These are phyloP conservation scores for Drosophila algonquin DNA, from an alignment of 2,888 invertebrate species.

Conservation along the genomic window DNA sequence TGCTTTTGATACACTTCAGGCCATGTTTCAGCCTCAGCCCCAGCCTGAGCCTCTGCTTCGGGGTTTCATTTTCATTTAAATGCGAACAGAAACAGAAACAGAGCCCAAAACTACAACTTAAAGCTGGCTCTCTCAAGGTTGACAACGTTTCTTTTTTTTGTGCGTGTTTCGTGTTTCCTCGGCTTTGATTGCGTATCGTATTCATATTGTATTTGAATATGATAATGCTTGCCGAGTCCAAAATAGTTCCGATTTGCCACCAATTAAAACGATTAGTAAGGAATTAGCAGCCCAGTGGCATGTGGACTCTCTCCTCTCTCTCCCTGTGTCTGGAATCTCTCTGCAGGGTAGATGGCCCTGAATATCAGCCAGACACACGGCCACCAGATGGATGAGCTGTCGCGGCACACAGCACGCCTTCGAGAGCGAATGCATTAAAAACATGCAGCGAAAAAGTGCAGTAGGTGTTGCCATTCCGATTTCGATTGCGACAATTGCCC, in stretches of 20 bases:
- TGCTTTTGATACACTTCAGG: slow-evolving; percentile 27
- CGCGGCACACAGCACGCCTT: slow-evolving; percentile 51
- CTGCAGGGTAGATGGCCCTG: slow-evolving; percentile 47
- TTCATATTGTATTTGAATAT: slow-evolving; percentile 43
- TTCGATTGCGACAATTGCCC: slow-evolving; percentile 57
- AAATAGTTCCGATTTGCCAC: slow-evolving; percentile 45
- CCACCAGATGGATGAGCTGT: slow-evolving; percentile 53
- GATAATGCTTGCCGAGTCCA: slow-evolving; percentile 21
- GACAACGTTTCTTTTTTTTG: slow-evolving; percentile 38
- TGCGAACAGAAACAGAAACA: slow-evolving; percentile 49
- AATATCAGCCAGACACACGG: slow-evolving; percentile 10
- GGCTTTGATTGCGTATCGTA: slow-evolving; percentile 37
- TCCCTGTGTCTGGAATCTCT: not conserved
- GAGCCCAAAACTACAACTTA: slow-evolving; percentile 41
- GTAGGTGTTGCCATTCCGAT: slow-evolving; percentile 65
- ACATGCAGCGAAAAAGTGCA: slow-evolving; percentile 45
- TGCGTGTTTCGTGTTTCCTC: slow-evolving; percentile 21
- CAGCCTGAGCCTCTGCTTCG: not conserved
- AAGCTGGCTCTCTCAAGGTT: slow-evolving; percentile 61
- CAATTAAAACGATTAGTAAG: slow-evolving; percentile 66
- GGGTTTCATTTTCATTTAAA: slow-evolving; percentile 60
- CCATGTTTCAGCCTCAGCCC: not conserved
- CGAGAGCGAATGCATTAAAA: slow-evolving; percentile 46
- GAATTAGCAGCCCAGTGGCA: slow-evolving; percentile 68
- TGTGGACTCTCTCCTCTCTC: slow-evolving; percentile 32